Percentiles rank a stretch among this genome's conserved stretches.
Evolutionary conservation across 2,888 invertebrate species (phyloP).

Genomic region (Tetropium fuscum): DNA sequence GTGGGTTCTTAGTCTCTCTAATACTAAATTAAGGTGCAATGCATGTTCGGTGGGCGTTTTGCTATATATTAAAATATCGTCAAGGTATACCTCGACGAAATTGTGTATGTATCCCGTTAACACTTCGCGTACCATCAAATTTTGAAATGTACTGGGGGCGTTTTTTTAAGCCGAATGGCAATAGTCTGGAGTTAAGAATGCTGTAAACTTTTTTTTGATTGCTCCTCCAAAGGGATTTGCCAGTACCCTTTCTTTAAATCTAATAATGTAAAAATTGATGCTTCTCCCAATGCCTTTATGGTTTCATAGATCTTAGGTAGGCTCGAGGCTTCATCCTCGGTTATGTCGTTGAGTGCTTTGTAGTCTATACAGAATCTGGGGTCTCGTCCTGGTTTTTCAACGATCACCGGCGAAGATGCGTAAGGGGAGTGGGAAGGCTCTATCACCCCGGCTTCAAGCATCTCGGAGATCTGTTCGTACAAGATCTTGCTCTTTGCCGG

Average conservation of each 20-base stretch:
- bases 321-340: conserved; percentile 6
- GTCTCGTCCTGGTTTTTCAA: background rate
- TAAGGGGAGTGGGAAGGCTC: background rate
- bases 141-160: conserved; percentile 32
- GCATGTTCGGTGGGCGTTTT: background rate
- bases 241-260: conserved; percentile 36
- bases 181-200: conserved; percentile 31
- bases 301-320: conserved; percentile 28
- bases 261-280: conserved; percentile 24
- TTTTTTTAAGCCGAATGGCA: conserved; percentile 31
- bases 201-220: conserved; percentile 23
- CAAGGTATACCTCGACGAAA: conserved; percentile 48
- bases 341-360: conserved; percentile 8
- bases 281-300: conserved; percentile 24
- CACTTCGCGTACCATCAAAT: conserved; percentile 23
- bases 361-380: conserved; percentile 5
- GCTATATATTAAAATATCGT: conserved; percentile 48
- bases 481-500: background rate
- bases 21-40: background rate
- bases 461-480: conserved; percentile 1
- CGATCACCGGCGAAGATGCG: background rate
- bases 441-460: background rate
- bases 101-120: conserved; percentile 21
- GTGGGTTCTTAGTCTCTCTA: conserved; percentile 18
- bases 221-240: conserved; percentile 27